These are phyloP conservation scores for Indicator maculatus DNA, from an alignment of 2,113 vertebrate species.

Conservation along the genomic window DNA sequence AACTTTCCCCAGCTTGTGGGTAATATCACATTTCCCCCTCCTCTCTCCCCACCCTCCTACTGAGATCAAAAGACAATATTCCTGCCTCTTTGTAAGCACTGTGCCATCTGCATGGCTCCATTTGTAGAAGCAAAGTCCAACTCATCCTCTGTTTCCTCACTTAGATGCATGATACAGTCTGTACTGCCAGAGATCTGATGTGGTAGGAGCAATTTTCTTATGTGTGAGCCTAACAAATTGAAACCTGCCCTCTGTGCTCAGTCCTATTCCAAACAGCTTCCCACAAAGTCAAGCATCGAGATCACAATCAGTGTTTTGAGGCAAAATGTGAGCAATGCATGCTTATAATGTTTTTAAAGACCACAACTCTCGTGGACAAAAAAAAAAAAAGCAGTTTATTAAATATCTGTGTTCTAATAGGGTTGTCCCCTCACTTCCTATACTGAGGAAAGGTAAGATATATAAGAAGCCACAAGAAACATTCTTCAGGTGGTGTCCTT, in stretches of 20 bases:
- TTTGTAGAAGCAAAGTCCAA: constrained; percentile 50
- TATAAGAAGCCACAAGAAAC: background rate
- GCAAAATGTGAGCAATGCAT: background rate
- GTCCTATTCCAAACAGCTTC: background rate
- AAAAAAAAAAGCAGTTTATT: background rate
- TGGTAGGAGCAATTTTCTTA: background rate
- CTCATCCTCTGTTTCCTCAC: constrained; percentile 48
- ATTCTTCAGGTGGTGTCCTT: background rate
- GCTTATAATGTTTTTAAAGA: background rate
- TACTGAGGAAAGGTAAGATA: background rate
- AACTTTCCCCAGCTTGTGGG: constrained; percentile 56
- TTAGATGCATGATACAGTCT: constrained; percentile 12
- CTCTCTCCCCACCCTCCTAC: constrained; percentile 58
- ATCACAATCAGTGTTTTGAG: constrained; percentile 15
- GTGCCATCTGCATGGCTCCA: constrained; percentile 64
- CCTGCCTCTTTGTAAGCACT: constrained; percentile 54
- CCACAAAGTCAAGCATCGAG: constrained; percentile 16
- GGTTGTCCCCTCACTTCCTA: background rate
- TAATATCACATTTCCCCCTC: constrained; percentile 56
- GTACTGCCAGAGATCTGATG: constrained; percentile 44
- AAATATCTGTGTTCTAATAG: background rate
- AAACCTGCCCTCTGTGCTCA: background rate
- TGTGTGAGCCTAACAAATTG: background rate
- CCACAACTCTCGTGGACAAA: background rate
- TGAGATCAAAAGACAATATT: constrained; percentile 73